Evolutionary conservation across 2,888 invertebrate genomes (phyloP).

Genomic region (Sinodicranocentrus sp.): DNA sequence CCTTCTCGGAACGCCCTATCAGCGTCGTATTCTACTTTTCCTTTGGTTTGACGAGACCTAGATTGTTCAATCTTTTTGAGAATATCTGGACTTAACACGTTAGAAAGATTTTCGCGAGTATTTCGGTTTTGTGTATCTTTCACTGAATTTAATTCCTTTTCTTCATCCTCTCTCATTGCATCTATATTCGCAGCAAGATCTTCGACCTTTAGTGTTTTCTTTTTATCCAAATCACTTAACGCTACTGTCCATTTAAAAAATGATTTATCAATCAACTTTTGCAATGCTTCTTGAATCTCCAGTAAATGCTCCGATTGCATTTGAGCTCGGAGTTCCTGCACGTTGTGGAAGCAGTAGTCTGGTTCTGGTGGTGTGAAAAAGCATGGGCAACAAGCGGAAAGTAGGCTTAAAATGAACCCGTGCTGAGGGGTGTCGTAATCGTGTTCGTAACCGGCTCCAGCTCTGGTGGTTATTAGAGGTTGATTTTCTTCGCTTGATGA

Average conservation of each 20-base stretch:
- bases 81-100: constrained; percentile 21
- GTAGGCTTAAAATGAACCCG: constrained; percentile 7
- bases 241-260: constrained; percentile 22
- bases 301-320: constrained; percentile 42
- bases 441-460: too few relatives aligned
- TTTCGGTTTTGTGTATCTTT: constrained; percentile 39
- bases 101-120: constrained; percentile 22
- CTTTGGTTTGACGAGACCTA: constrained; percentile 33
- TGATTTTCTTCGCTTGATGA: neutral
- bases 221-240: neutral
- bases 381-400: constrained; percentile 29
- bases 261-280: constrained; percentile 7
- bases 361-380: constrained; percentile 6
- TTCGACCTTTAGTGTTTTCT: constrained; percentile 33
- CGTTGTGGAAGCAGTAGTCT: constrained; percentile 26
- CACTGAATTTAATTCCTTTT: constrained; percentile 13
- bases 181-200: constrained; percentile 26
- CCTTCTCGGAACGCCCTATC: constrained; percentile 40
- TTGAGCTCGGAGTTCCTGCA: constrained; percentile 17
- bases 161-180: constrained; percentile 11
- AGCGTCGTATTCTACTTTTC: constrained; percentile 36
- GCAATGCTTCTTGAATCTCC: constrained; percentile 4
- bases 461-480: neutral
- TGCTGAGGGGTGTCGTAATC: neutral
- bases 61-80: constrained; percentile 38